Evolutionary conservation across 2,113 vertebrate species (phyloP).

Genomic region (Limnothrissa miodon): DNA sequence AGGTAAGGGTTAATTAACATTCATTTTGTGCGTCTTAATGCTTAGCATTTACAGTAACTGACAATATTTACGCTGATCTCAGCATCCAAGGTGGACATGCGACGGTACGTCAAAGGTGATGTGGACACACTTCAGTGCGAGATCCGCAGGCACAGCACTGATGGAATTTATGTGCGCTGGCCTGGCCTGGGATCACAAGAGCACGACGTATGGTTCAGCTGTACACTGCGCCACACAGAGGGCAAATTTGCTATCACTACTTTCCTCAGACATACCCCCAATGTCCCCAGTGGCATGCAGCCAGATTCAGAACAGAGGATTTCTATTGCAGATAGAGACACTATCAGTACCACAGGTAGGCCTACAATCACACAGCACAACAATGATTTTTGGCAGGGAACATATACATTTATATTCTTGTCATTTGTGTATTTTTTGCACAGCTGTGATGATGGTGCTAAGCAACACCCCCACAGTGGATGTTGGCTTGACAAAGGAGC

Average conservation of each 20-base stretch:
- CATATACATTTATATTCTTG: neutral
- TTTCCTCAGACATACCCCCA: conserved; percentile 64
- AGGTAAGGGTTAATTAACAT: conserved; percentile 49
- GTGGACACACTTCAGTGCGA: conserved; percentile 61
- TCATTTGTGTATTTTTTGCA: conserved; percentile 22
- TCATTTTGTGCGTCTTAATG: neutral
- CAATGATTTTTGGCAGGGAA: neutral
- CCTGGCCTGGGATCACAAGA: conserved; percentile 51
- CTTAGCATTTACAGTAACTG: no score
- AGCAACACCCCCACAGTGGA: conserved; percentile 58
- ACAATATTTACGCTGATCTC: neutral
- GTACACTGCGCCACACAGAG: conserved; percentile 57
- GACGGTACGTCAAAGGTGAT: conserved; percentile 46
- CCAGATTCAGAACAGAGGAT: conserved; percentile 43
- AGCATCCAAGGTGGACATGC: conserved; percentile 66
- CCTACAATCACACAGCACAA: neutral
- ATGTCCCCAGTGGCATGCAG: conserved; percentile 11
- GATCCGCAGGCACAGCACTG: conserved; percentile 64
- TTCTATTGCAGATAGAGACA: conserved; percentile 56
- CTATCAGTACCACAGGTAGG: conserved; percentile 62
- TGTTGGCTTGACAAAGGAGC: conserved; percentile 49
- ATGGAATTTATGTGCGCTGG: conserved; percentile 62
- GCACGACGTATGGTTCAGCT: conserved; percentile 66
- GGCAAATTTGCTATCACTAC: conserved; percentile 51
- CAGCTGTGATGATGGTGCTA: conserved; percentile 65